phyloP scores from a whole-genome alignment of 2,888 invertebrate genomes.

The Lasius fuliginosus region DNA sequence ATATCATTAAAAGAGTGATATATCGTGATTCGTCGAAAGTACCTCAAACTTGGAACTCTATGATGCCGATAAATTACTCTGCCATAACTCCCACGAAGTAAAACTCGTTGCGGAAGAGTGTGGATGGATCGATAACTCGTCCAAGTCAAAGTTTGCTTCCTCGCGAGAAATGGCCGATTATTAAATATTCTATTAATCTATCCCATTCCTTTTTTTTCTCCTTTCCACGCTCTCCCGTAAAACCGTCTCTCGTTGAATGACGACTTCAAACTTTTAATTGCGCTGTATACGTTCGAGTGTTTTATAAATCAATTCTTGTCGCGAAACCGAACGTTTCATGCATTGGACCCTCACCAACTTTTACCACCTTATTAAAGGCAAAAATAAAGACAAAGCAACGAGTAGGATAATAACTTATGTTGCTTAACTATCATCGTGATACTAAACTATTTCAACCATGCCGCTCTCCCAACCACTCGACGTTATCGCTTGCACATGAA shows the following conservation, averaged over 20 bases:
- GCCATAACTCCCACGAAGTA: slow-evolving; percentile 19
- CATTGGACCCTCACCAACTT: background rate
- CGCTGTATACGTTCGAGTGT: background rate
- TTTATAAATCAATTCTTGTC: background rate
- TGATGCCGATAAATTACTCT: slow-evolving; percentile 31
- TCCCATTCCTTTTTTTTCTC: background rate
- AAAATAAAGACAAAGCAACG: background rate
- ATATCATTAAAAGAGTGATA: background rate
- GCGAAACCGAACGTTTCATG: background rate
- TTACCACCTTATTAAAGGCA: background rate
- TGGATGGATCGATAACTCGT: slow-evolving; percentile 6
- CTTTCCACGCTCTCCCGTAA: background rate
- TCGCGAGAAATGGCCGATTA: background rate
- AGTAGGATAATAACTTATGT: slow-evolving; percentile 5
- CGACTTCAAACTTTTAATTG: background rate
- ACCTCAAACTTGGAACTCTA: background rate
- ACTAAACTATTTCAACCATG: slow-evolving; percentile 25
- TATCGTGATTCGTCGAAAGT: background rate
- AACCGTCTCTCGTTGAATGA: background rate
- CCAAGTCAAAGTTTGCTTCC: slow-evolving; percentile 5
- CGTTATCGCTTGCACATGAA: slow-evolving; percentile 10
- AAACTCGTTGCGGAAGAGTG: background rate
- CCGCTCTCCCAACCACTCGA: background rate
- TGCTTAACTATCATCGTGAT: slow-evolving; percentile 10
- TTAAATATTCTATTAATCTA: slow-evolving; percentile 25